These are phyloP conservation scores for Acromyrmex heyeri DNA, from an alignment of 1,140 invertebrate species.

Conservation along the genomic window DNA sequence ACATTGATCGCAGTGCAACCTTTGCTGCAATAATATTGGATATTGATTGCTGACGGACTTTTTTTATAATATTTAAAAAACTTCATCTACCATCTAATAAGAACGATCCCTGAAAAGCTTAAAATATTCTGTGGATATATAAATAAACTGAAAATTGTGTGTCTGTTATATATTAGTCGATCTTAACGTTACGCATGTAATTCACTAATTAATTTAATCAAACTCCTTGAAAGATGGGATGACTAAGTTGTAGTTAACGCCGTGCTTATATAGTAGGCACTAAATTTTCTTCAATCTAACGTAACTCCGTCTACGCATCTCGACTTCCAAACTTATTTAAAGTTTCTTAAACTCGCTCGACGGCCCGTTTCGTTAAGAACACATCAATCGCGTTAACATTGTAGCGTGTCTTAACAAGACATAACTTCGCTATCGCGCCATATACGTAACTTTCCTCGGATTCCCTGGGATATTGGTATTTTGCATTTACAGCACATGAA, in stretches of 20 bases:
- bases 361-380: slow-evolving; percentile 47
- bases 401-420: slow-evolving; percentile 47
- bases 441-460: slow-evolving; percentile 39
- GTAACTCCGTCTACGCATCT: slow-evolving; percentile 16
- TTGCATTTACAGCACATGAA: slow-evolving; percentile 47
- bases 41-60: slow-evolving; percentile 54
- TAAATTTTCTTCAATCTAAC: slow-evolving; percentile 32
- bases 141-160: slow-evolving; percentile 27
- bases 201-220: slow-evolving; percentile 40
- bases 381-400: slow-evolving; percentile 53
- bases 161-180: neutral
- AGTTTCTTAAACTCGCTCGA: slow-evolving; percentile 28
- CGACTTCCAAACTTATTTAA: slow-evolving; percentile 50
- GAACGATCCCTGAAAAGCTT: neutral
- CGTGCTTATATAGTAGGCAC: neutral
- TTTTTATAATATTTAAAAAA: slow-evolving; percentile 53
- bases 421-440: slow-evolving; percentile 39
- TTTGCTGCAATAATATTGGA: slow-evolving; percentile 54
- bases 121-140: slow-evolving; percentile 24
- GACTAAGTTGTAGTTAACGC: neutral
- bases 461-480: slow-evolving; percentile 36
- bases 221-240: neutral
- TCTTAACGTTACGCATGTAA: neutral
- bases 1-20: slow-evolving; percentile 45
- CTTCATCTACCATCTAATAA: slow-evolving; percentile 16